These are phyloP conservation scores for Melanotaenia boesemani DNA, from an alignment of 2,797 vertebrate species.

Conservation along the genomic window DNA sequence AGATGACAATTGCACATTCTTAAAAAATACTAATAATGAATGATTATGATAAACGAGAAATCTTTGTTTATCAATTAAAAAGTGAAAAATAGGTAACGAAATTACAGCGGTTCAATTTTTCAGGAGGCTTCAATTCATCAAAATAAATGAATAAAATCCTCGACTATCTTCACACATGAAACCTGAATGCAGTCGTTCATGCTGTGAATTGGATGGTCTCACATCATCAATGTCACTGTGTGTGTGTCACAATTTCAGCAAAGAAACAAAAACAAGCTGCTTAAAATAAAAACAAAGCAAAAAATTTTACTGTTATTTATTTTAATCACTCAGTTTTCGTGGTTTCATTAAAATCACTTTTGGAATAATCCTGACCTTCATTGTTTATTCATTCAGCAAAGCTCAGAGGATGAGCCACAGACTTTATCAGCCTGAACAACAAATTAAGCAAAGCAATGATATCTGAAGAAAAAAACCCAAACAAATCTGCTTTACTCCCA, in stretches of 20 bases:
- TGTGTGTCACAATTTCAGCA: not conserved
- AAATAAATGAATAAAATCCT: not conserved
- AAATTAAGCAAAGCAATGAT: slow-evolving; percentile 66
- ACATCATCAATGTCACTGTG: not conserved
- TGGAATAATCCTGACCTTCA: slow-evolving; percentile 41
- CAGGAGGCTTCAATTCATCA: not conserved
- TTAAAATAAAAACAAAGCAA: slow-evolving; percentile 4
- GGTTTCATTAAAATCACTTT: slow-evolving; percentile 45
- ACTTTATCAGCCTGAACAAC: slow-evolving; percentile 49
- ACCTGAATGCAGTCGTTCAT: not conserved
- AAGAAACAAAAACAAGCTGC: not conserved
- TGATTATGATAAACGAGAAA: too few species aligned
- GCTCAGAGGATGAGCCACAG: slow-evolving; percentile 55
- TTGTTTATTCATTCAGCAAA: slow-evolving; percentile 49
- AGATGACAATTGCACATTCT: not conserved
- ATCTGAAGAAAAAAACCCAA: slow-evolving; percentile 31
- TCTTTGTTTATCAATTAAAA: too few species aligned
- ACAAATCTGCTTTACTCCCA: slow-evolving; percentile 30
- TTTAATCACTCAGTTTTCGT: slow-evolving; percentile 32
- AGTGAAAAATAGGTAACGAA: not conserved
- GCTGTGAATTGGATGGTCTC: not conserved
- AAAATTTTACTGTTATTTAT: slow-evolving; percentile 27
- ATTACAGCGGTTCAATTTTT: not conserved
- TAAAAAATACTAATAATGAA: too few species aligned
- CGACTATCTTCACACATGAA: too few species aligned